Evolutionary conservation across 1,140 invertebrate genomes (phyloP), one percentile per base, ranked within the genome.

Genomic region (Ceratina australensis): DNA sequence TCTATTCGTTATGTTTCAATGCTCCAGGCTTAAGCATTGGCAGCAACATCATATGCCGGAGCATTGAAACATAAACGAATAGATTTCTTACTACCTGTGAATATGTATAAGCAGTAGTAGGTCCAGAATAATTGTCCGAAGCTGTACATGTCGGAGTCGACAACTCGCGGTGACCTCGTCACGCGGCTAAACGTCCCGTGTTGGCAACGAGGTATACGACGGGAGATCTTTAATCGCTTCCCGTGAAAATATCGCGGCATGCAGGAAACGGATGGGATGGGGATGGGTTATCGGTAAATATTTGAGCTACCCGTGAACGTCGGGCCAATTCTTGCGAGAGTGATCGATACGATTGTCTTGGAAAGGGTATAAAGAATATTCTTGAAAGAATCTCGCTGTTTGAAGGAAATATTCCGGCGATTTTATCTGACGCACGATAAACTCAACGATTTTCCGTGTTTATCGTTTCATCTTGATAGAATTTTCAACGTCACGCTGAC

Each of bases 111-210:
- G n/a, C n/a, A n/a, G n/a, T n/a, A n/a, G n/a, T n/a, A n/a, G n/a
- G n/a, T n/a, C n/a, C n/a, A n/a, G n/a, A n/a, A n/a, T n/a, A n/a
- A n/a, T n/a, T n/a, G n/a, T n/a, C n/a, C n/a, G n/a, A n/a, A n/a
- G n/a, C n/a, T n/a, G n/a, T n/a, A n/a, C n/a, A n/a, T n/a, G n/a
- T n/a, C n/a, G n/a, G n/a, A n/a, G n/a, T n/a, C n/a, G n/a, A n/a
- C n/a, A 76, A 69, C 65, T 75, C 49, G 20, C 59, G 50, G 56
- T 50, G 60, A 68, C 56, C 67, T 26, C 26, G 54, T 50, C 56
- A 50, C 63, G 50, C 73, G 80, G 80, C 68, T 73, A 66, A 49
- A 69, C 72, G 54, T 18, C 72, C 64, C 59, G 3, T 33, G 59
- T 80, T 59, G 54, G 16, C 33, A 52, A n/a, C 22, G 20, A 10